These are phyloP conservation scores for Agrotis exclamationis DNA, from an alignment of 2,888 invertebrate genomes.

Conservation along the genomic window DNA sequence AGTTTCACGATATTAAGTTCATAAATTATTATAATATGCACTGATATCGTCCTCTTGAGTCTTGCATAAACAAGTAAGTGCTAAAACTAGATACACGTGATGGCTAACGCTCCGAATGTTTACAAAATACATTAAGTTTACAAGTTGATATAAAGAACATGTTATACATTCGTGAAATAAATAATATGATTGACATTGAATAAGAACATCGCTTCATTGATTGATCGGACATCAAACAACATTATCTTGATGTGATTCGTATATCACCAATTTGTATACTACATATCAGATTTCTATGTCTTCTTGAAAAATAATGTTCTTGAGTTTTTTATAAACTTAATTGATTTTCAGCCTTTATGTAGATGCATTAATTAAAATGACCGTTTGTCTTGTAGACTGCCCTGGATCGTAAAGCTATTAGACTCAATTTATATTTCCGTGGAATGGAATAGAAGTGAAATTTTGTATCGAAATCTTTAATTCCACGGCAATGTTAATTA, in stretches of 20 bases:
- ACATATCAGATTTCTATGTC: no score
- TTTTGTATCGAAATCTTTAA: no score
- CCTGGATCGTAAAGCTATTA: not conserved
- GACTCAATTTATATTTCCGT: no score
- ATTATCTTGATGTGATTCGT: conserved; percentile 1
- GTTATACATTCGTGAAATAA: conserved; percentile 12
- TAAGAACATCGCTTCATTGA: conserved; percentile 9
- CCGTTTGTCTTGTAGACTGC: not conserved
- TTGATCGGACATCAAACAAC: conserved; percentile 1
- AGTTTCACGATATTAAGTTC: conserved; percentile 8
- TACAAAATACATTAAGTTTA: conserved; percentile 41
- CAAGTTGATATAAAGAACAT: conserved; percentile 18
- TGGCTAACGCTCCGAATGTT: conserved; percentile 23
- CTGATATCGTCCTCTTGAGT: conserved; percentile 10
- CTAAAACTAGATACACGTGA: conserved; percentile 31
- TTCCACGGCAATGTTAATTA: no score
- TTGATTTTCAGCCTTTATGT: not conserved
- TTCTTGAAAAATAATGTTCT: not conserved
- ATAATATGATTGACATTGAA: conserved; percentile 29
- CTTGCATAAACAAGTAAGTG: conserved; percentile 41
- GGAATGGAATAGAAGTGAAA: no score
- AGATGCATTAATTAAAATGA: not conserved
- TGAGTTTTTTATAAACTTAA: not conserved
- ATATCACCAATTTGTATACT: no score
- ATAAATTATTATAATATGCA: conserved; percentile 4